Percentiles rank a stretch among this genome's conserved stretches.
phyloP scores from a whole-genome alignment of 2,797 vertebrate genomes.

The Capromys pilorides region DNA sequence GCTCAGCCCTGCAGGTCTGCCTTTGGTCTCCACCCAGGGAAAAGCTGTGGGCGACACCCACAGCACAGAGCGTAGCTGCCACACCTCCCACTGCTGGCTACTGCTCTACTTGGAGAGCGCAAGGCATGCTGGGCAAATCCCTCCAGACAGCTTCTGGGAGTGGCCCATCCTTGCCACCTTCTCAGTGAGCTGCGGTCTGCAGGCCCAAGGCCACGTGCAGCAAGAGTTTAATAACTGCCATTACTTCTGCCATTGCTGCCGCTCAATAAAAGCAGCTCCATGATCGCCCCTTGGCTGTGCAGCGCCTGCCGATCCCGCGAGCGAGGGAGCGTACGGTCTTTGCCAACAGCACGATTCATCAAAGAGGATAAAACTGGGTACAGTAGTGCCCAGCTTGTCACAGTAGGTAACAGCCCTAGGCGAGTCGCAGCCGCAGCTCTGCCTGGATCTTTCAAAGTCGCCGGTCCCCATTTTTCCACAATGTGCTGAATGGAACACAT shows the following conservation, averaged over 20 bases:
- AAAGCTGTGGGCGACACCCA: conserved; percentile 3
- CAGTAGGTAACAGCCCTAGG: conserved; percentile 43
- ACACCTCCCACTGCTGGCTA: background rate
- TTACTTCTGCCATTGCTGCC: conserved; percentile 29
- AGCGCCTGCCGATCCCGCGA: background rate
- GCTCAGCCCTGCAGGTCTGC: background rate
- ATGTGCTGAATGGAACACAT: conserved; percentile 44
- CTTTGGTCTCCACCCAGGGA: background rate
- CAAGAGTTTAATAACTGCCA: conserved; percentile 57
- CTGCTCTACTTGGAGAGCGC: background rate
- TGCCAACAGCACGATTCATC: conserved; percentile 63
- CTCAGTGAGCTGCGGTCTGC: conserved; percentile 1
- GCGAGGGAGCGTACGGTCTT: conserved; percentile 57
- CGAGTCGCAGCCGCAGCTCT: conserved; percentile 33
- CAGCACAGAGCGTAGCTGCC: background rate
- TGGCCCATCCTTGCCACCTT: conserved; percentile 40
- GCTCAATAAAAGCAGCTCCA: conserved; percentile 34
- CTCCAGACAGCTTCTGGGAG: conserved; percentile 11
- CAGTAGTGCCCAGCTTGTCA: conserved; percentile 46
- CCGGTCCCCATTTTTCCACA: background rate
- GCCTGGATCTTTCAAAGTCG: conserved; percentile 55
- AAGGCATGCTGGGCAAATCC: background rate
- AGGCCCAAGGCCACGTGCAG: background rate
- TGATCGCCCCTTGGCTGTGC: background rate
- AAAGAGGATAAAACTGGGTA: conserved; percentile 61